A percentile compares a stretch with the other conserved stretches of the same genome.
Evolutionary conservation across 2,113 vertebrate genomes (phyloP).

Genomic region (Psittacula cyanocephala): DNA sequence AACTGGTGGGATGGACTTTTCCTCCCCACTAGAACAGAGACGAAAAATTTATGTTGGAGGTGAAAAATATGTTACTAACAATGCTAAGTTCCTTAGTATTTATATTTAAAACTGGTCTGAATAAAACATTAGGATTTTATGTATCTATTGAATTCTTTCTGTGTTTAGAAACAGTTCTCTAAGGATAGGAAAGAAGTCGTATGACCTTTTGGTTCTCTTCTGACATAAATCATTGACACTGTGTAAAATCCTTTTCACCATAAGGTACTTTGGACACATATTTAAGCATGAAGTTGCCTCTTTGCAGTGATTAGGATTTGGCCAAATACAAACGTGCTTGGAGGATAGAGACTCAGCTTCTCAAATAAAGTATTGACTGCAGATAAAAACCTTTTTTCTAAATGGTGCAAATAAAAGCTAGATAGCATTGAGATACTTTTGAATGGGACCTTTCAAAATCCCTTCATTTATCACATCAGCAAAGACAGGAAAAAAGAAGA

Average conservation of each 20-base stretch:
- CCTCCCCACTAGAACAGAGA: neutral
- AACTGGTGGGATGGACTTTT: neutral
- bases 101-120: neutral
- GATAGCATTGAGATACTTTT: neutral
- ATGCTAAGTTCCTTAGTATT: neutral
- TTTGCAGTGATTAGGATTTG: neutral
- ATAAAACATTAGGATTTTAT: neutral
- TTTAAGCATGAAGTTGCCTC: neutral
- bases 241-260: neutral
- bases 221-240: neutral
- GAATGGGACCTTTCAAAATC: constrained; percentile 1
- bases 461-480: neutral
- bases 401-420: neutral
- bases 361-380: neutral
- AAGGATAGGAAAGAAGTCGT: neutral
- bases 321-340: neutral
- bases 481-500: neutral
- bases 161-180: neutral
- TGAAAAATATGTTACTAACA: neutral
- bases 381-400: neutral
- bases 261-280: neutral
- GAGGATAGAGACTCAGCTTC: neutral
- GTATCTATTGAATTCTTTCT: neutral
- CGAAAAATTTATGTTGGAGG: neutral
- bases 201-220: neutral